Percentiles rank a stretch among this genome's conserved stretches.
Evolutionary conservation across 1,140 invertebrate genomes (phyloP).

Genomic region (Heterodera schachtii): DNA sequence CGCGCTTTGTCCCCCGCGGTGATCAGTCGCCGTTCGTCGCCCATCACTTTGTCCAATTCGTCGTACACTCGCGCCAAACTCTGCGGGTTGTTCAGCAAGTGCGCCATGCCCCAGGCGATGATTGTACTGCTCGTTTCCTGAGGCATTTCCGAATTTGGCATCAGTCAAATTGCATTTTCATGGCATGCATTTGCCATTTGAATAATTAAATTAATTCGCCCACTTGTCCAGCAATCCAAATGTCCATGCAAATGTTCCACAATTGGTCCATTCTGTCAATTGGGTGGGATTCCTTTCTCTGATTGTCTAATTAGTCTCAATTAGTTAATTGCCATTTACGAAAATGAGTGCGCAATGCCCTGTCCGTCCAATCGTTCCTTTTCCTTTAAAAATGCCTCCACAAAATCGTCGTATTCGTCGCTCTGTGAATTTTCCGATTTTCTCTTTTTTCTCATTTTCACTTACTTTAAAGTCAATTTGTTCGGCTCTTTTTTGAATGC

Average conservation of each 20-base stretch:
- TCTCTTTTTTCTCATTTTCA: not conserved
- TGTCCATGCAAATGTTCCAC: conserved; percentile 25
- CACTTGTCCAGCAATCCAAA: conserved; percentile 32
- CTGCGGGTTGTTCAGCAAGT: conserved; percentile 31
- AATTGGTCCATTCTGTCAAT: conserved; percentile 13
- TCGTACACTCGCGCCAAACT: conserved; percentile 37
- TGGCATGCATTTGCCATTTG: too few species aligned
- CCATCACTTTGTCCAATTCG: conserved; percentile 47
- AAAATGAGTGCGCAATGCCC: conserved; percentile 16
- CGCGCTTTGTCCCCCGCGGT: conserved; percentile 25
- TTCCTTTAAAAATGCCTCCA: conserved; percentile 28
- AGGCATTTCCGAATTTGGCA: not conserved
- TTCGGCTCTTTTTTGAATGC: conserved; percentile 15
- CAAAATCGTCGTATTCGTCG: conserved; percentile 16
- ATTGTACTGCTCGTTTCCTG: conserved; percentile 31
- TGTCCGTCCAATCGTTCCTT: conserved; percentile 9
- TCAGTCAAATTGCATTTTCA: too few species aligned
- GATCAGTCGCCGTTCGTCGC: conserved; percentile 38
- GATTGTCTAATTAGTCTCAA: conserved; percentile 3
- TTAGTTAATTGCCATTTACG: not conserved
- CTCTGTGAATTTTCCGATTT: not conserved
- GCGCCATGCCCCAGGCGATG: conserved; percentile 38
- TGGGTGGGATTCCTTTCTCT: not conserved
- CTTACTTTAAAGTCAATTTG: not conserved
- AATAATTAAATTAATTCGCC: not conserved